These are phyloP conservation scores for Henicopernis longicauda DNA, from an alignment of 2,113 vertebrate species.

Conservation along the genomic window DNA sequence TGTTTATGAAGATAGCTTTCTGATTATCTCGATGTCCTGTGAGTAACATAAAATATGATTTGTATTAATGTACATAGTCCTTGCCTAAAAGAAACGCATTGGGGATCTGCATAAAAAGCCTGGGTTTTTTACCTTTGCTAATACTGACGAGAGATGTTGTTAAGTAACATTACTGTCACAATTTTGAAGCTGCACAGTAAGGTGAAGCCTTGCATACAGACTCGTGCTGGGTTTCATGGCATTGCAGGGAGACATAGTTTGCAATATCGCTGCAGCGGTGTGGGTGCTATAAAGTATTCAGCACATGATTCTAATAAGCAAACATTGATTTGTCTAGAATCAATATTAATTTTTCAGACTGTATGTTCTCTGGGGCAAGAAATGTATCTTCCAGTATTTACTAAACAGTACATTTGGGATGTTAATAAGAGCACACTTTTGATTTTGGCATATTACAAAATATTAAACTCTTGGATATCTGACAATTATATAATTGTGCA, in stretches of 20 bases:
- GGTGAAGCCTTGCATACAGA: neutral
- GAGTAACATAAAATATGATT: constrained; percentile 70
- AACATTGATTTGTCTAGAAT: constrained; percentile 49
- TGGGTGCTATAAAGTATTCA: constrained; percentile 12
- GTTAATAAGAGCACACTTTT: neutral
- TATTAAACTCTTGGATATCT: neutral
- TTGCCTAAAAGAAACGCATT: constrained; percentile 19
- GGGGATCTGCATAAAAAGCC: neutral
- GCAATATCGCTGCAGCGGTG: neutral
- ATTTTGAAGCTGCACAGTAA: neutral
- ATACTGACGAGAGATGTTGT: neutral
- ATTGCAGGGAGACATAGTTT: neutral
- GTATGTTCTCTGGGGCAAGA: constrained; percentile 1
- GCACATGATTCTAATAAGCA: neutral
- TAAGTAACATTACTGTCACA: neutral
- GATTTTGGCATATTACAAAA: neutral
- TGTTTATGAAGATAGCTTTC: constrained; percentile 79
- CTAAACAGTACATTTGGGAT: neutral
- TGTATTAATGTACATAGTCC: constrained; percentile 52
- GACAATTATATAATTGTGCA: neutral
- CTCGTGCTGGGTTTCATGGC: neutral
- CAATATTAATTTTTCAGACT: constrained; percentile 48
- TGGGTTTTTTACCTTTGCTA: neutral
- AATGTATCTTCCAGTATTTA: constrained; percentile 17
- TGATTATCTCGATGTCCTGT: constrained; percentile 73